Evolutionary conservation across 2,797 vertebrate species (phyloP), one percentile per base, ranked within the genome.

Genomic region (Clarias platycephalus): DNA sequence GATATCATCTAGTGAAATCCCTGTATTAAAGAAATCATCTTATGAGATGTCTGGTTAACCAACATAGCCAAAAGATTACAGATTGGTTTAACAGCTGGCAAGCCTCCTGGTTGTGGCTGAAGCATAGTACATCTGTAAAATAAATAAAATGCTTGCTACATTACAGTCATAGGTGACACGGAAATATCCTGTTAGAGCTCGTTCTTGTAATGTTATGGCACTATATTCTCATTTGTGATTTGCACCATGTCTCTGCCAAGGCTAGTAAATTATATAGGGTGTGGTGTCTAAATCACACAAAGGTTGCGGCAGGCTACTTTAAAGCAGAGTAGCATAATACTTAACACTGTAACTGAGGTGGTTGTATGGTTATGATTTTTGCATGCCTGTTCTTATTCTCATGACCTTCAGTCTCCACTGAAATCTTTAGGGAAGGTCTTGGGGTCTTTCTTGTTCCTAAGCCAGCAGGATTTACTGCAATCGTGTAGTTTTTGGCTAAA

Each of bases 31-130:
- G n/a, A n/a, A n/a, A n/a, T n/a, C n/a, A n/a, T n/a, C n/a, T n/a
- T n/a, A n/a, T n/a, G n/a, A n/a, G n/a, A n/a, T n/a, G n/a, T n/a
- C n/a, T n/a, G 78, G 53, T 84, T 70, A 44, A 80, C 82, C 87
- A 84, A 34, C 62, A 72, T 79, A 66, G 85, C 60, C 20, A 70
- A 82, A 82, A 80, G 66, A 87, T 85, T 80, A 76, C 53, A 88
- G 74, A 24, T 72, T 88, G 85, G 68, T 83, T 58, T 74, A 40
- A 85, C 37, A 34, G 37, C 44, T 66, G 31, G 12, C 34, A 84
- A 84, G 83, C 72, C n/a, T 83, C 57, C 18, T 58, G 16, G 49
- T 63, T 80, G 31, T 62, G 64, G n/a, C 3, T 44, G 44, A 83
- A 60, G 60, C 62, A 80, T 60, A 34, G 76, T 58, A 70, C 22